Evolutionary conservation across 2,888 invertebrate genomes (phyloP).

Genomic region (Eudasyphora cyanicolor): DNA sequence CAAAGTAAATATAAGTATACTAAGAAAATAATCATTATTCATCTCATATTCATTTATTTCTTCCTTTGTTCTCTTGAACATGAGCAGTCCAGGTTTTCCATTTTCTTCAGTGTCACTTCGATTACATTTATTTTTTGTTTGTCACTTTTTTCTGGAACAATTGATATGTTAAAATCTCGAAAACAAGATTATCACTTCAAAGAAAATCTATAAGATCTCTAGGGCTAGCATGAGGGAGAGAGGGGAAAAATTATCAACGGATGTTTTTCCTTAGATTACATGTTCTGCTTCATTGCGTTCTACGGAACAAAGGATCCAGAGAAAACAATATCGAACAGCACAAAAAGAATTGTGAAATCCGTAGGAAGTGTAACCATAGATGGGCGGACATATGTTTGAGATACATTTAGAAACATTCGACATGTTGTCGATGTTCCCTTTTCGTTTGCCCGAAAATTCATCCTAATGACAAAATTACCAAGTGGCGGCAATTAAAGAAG

Average conservation of each 20-base stretch:
- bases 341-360: not conserved
- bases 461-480: conserved; percentile 31
- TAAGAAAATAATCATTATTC: not conserved
- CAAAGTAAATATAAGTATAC: too few relatives aligned
- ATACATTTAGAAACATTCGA: conserved; percentile 2
- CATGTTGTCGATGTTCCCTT: not conserved
- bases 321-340: not conserved
- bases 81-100: not conserved
- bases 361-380: conserved; percentile 26
- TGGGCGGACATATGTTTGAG: conserved; percentile 29
- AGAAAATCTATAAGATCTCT: not conserved
- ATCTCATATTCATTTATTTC: not conserved
- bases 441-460: not conserved
- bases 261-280: conserved; percentile 21
- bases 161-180: conserved; percentile 8
- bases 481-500: not conserved
- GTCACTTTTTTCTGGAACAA: not conserved
- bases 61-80: not conserved
- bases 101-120: too few relatives aligned
- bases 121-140: too few relatives aligned
- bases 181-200: conserved; percentile 15
- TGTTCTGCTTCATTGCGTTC: not conserved
- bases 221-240: too few relatives aligned
- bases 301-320: not conserved
- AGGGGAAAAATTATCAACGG: not conserved